phyloP scores from a whole-genome alignment of 2,888 invertebrate species.

The Helobdella robusta region DNA sequence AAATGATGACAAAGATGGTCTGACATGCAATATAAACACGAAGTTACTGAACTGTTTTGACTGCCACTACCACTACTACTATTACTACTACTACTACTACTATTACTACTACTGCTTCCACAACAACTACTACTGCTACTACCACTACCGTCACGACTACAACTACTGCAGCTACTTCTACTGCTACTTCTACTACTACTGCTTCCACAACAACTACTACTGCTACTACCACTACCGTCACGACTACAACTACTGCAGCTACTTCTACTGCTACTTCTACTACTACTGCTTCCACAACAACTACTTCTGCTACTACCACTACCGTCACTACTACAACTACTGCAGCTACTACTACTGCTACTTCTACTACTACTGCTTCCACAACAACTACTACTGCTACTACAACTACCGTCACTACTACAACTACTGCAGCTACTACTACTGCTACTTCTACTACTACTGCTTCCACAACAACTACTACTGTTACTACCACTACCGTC shows the following conservation, averaged over 20 bases:
- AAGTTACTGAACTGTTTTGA: neutral
- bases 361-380: neutral
- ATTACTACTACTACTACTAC: constrained; percentile 17
- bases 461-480: neutral
- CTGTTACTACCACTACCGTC: constrained; percentile 3
- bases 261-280: constrained; percentile 24
- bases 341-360: constrained; percentile 1
- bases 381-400: neutral
- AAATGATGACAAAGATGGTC: no score
- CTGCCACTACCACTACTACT: constrained; percentile 14
- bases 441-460: constrained; percentile 1
- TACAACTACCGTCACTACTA: neutral
- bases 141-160: constrained; percentile 11
- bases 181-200: constrained; percentile 24
- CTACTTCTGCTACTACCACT: constrained; percentile 19
- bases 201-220: constrained; percentile 20
- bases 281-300: constrained; percentile 23
- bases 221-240: constrained; percentile 8
- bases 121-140: constrained; percentile 13
- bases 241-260: constrained; percentile 18
- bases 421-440: neutral
- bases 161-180: constrained; percentile 24
- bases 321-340: constrained; percentile 1
- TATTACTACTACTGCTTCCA: constrained; percentile 12
- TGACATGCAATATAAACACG: no score